A percentile compares a stretch with the other conserved stretches of the same genome.
Conservation (phyloP, 1,140 invertebrate species). For the Cyclargus thomasi region DNA sequence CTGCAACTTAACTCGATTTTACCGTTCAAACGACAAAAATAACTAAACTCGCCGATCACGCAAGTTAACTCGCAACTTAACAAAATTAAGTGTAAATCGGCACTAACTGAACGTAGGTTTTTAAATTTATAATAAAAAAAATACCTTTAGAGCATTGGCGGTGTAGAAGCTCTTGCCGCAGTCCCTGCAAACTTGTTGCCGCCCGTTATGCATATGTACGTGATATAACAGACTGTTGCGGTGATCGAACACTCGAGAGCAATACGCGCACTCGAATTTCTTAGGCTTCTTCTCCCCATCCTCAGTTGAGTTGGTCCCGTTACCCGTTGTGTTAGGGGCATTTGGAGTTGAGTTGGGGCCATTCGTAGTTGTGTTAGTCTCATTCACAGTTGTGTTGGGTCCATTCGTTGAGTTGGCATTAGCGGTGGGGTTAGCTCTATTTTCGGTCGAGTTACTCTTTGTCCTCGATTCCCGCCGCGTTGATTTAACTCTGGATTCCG, state of each 20-base stretch:
- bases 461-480: not conserved
- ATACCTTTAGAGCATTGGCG: constrained; percentile 84
- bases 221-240: constrained; percentile 91
- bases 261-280: constrained; percentile 71
- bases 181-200: constrained; percentile 85
- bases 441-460: not conserved
- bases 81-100: too few relatives aligned
- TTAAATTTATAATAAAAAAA: too few relatives aligned
- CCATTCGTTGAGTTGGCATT: not conserved
- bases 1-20: too few relatives aligned
- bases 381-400: not conserved
- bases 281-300: constrained; percentile 47
- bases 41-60: too few relatives aligned
- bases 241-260: constrained; percentile 85
- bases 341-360: not conserved
- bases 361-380: not conserved
- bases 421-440: not conserved
- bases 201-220: constrained; percentile 85
- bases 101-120: too few relatives aligned
- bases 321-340: not conserved
- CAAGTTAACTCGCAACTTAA: too few relatives aligned
- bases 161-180: constrained; percentile 90
- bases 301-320: not conserved
- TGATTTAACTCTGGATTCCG: not conserved
- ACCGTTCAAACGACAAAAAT: too few relatives aligned